Evolutionary conservation across 1,140 invertebrate genomes (phyloP).

Genomic region (Ostrea denselamellosa): DNA sequence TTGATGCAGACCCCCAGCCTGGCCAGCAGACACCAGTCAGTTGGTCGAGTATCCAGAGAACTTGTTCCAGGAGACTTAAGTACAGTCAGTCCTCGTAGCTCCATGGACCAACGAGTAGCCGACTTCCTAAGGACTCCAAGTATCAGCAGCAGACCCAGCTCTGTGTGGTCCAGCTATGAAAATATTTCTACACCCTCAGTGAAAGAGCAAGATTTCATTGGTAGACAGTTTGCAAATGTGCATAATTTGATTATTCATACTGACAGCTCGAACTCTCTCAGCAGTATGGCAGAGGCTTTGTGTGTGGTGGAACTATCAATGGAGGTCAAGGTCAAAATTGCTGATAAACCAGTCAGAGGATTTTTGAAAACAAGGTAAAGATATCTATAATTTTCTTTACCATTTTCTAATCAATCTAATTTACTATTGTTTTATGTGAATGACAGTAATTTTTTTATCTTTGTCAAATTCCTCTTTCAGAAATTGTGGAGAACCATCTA

Average conservation of each 20-base stretch:
- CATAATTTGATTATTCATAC: constrained; percentile 60
- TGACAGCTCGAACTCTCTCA: constrained; percentile 58
- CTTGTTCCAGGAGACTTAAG: neutral
- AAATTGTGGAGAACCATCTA: constrained; percentile 74
- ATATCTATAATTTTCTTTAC: neutral
- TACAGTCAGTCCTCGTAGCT: constrained; percentile 47
- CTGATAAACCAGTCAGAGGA: constrained; percentile 80
- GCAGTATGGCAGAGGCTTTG: constrained; percentile 56
- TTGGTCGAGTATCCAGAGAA: constrained; percentile 53
- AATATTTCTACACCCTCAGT: constrained; percentile 72
- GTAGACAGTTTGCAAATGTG: constrained; percentile 20
- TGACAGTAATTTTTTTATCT: neutral
- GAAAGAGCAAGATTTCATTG: constrained; percentile 55
- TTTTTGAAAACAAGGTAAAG: constrained; percentile 77
- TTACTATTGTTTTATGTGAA: constrained; percentile 2
- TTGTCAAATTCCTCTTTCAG: constrained; percentile 63
- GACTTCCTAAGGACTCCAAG: constrained; percentile 66
- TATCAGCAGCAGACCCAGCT: constrained; percentile 62
- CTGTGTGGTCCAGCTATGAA: constrained; percentile 74
- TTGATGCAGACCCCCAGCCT: constrained; percentile 65
- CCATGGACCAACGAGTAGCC: constrained; percentile 57
- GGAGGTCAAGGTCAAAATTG: constrained; percentile 79
- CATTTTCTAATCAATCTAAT: neutral
- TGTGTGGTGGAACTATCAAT: constrained; percentile 73
- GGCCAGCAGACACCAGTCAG: constrained; percentile 58